Conservation (phyloP, 2,113 vertebrate species). For the Zosterops pallidus region DNA sequence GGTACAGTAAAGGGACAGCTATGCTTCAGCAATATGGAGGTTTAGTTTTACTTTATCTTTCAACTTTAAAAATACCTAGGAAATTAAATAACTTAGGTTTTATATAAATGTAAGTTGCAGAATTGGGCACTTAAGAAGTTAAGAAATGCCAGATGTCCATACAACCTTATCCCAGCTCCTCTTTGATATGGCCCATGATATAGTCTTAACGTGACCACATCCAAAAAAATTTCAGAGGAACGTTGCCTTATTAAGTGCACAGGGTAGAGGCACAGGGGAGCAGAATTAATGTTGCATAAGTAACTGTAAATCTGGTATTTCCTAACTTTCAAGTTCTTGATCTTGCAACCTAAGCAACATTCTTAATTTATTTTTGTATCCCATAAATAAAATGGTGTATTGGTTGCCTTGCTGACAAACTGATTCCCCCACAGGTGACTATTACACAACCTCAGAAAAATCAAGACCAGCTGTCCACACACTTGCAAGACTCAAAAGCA, state of each 20-base stretch:
- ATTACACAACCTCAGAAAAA: constrained; percentile 54
- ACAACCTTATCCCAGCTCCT: background rate
- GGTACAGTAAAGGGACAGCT: background rate
- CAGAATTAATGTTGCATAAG: constrained; percentile 57
- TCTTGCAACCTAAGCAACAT: constrained; percentile 59
- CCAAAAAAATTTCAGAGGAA: constrained; percentile 21
- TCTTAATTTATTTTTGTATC: constrained; percentile 43
- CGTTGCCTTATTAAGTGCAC: constrained; percentile 17
- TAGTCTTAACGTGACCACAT: background rate
- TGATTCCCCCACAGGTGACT: constrained; percentile 60
- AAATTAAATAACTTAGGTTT: constrained; percentile 17
- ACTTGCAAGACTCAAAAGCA: constrained; percentile 44
- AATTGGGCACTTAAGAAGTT: constrained; percentile 28
- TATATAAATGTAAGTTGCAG: constrained; percentile 25
- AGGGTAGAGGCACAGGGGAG: constrained; percentile 3
- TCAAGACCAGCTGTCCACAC: constrained; percentile 62
- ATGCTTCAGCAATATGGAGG: background rate
- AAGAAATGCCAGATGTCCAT: constrained; percentile 54
- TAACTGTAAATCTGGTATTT: constrained; percentile 66
- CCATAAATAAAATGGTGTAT: constrained; percentile 49
- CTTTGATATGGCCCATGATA: background rate
- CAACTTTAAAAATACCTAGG: background rate
- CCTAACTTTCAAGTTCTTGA: constrained; percentile 46
- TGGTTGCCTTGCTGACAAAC: constrained; percentile 59
- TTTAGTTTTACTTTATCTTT: background rate